Conservation (phyloP, 1,140 invertebrate species). For the Proales similis region DNA sequence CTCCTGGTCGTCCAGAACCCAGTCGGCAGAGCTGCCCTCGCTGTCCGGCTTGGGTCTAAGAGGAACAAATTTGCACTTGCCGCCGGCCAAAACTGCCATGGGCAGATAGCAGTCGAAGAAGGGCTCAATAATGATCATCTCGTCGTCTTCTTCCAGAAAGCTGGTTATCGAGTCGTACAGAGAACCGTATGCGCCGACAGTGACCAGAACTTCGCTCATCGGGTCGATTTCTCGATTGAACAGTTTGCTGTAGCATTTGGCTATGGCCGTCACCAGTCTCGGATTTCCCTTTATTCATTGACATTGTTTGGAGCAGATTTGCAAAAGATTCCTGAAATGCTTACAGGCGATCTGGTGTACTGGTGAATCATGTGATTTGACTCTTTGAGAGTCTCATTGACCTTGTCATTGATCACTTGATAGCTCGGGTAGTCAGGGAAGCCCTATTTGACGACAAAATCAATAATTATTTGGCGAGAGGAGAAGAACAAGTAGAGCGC, state of each 20-base stretch:
- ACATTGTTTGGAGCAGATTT: background rate
- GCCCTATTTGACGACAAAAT: conserved; percentile 54
- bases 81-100: conserved; percentile 80
- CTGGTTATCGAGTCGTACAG: conserved; percentile 68
- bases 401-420: conserved; percentile 68
- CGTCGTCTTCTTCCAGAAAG: conserved; percentile 70
- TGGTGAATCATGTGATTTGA: conserved; percentile 75
- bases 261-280: conserved; percentile 71
- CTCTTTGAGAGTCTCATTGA: conserved; percentile 62
- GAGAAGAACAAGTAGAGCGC: background rate
- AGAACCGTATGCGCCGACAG: conserved; percentile 82
- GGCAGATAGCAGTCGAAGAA: conserved; percentile 96
- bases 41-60: conserved; percentile 65
- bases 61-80: conserved; percentile 75
- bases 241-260: conserved; percentile 74
- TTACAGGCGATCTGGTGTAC: conserved; percentile 63
- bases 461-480: background rate
- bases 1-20: conserved; percentile 76
- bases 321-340: conserved; percentile 33
- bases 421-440: conserved; percentile 90
- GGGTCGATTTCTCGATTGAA: conserved; percentile 69
- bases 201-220: conserved; percentile 74
- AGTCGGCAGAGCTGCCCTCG: conserved; percentile 67
- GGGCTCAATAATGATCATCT: conserved; percentile 92
- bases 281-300: conserved; percentile 92